phyloP scores from a whole-genome alignment of 2,888 invertebrate species.

The Synergus gifuensis region DNA sequence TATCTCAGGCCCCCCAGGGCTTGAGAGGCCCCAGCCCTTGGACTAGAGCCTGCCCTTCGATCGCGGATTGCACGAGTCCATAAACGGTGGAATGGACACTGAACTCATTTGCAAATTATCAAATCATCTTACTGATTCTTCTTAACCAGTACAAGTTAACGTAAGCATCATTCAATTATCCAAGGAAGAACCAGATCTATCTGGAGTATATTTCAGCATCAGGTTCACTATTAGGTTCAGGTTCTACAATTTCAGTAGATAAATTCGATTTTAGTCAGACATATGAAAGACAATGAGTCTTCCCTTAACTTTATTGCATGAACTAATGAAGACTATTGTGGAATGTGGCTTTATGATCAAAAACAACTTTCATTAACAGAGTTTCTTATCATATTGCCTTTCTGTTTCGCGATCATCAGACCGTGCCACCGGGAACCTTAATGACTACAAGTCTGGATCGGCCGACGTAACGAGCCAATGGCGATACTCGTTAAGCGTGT shows the following conservation, averaged over 20 bases:
- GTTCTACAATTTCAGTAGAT: neutral
- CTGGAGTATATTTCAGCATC: too few species aligned
- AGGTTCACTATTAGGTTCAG: too few species aligned
- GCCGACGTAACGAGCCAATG: conserved; percentile 20
- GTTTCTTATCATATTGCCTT: neutral
- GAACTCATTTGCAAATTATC: conserved; percentile 62
- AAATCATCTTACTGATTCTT: conserved; percentile 67
- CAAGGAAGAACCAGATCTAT: neutral
- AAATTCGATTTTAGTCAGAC: neutral
- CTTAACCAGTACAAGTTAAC: conserved; percentile 64
- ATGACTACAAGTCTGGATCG: conserved; percentile 21
- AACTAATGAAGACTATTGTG: neutral
- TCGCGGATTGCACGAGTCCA: conserved; percentile 36
- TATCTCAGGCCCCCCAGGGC: conserved; percentile 62
- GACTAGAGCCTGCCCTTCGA: conserved; percentile 64
- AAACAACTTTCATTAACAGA: conserved; percentile 12
- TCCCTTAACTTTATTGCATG: neutral
- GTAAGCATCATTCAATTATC: neutral
- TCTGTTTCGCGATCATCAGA: conserved; percentile 36
- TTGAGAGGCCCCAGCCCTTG: conserved; percentile 59
- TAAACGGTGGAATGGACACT: conserved; percentile 49
- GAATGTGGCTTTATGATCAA: neutral
- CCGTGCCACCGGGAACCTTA: conserved; percentile 7
- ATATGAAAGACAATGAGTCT: neutral
- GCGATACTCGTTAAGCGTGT: conserved; percentile 36